Evolutionary conservation across 2,797 vertebrate genomes (phyloP).

Genomic region (Anguilla marmorata): DNA sequence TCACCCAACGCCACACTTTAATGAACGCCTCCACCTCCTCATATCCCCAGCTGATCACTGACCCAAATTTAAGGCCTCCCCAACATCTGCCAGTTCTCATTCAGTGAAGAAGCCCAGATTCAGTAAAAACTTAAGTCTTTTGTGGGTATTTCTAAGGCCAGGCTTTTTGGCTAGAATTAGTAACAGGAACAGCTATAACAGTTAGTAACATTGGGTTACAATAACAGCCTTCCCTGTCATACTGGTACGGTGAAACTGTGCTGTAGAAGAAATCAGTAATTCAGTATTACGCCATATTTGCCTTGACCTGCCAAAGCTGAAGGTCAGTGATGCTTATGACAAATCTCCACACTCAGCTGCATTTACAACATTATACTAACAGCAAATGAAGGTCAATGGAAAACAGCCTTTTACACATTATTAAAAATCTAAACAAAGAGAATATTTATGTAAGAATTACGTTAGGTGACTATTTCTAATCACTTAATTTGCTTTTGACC

Average conservation of each 20-base stretch:
- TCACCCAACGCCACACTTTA: neutral
- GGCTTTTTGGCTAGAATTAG: neutral
- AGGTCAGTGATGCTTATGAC: neutral
- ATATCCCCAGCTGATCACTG: constrained; percentile 11
- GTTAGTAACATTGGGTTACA: neutral
- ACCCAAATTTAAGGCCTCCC: constrained; percentile 1
- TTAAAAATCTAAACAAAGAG: neutral
- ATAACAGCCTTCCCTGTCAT: neutral
- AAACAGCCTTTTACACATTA: neutral
- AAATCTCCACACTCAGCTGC: neutral
- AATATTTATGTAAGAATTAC: neutral
- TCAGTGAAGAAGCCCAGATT: neutral
- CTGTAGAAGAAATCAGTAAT: neutral
- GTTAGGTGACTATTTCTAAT: neutral
- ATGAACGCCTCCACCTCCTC: neutral
- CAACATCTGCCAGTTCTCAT: neutral
- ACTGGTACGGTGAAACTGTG: neutral
- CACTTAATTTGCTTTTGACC: neutral
- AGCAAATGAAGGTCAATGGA: too few relatives aligned
- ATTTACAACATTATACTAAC: too few relatives aligned
- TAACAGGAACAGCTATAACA: neutral
- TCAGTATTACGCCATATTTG: neutral
- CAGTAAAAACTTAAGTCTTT: neutral
- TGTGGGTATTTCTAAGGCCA: neutral
- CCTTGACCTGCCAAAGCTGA: neutral